Conservation (phyloP, 2,888 invertebrate genomes). For the Neoascia interrupta region DNA sequence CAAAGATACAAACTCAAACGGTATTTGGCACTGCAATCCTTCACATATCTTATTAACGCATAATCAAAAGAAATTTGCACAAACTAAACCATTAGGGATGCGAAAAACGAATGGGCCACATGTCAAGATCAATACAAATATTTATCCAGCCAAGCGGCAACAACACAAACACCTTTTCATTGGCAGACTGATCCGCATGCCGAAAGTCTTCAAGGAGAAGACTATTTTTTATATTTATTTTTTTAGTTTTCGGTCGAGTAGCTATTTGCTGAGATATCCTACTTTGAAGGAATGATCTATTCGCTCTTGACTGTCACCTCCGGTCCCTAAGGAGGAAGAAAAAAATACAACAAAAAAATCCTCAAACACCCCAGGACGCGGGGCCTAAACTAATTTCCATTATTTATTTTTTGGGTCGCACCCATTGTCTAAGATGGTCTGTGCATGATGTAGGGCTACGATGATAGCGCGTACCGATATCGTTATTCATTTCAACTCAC, state of each 20-base stretch:
- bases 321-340: conserved; percentile 29
- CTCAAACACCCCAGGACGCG: conserved; percentile 42
- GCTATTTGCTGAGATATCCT: conserved; percentile 15
- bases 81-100: conserved; percentile 70
- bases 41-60: conserved; percentile 65
- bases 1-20: conserved; percentile 9
- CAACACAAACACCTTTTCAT: conserved; percentile 22
- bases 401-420: conserved; percentile 54
- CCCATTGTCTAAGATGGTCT: conserved; percentile 34
- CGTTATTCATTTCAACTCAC: conserved; percentile 53
- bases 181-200: conserved; percentile 15
- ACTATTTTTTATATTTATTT: background rate
- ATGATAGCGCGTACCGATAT: conserved; percentile 62
- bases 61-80: conserved; percentile 71
- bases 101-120: conserved; percentile 49
- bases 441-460: conserved; percentile 50
- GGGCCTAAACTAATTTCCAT: conserved; percentile 68
- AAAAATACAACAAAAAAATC: conserved; percentile 5
- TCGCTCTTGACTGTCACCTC: conserved; percentile 45
- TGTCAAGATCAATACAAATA: conserved; percentile 72
- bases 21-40: conserved; percentile 41
- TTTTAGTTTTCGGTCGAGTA: conserved; percentile 38
- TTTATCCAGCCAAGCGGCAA: conserved; percentile 69
- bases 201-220: conserved; percentile 12
- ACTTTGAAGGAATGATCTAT: conserved; percentile 65